phyloP scores from a whole-genome alignment of 2,888 invertebrate genomes.

The Gerris lacustris region DNA sequence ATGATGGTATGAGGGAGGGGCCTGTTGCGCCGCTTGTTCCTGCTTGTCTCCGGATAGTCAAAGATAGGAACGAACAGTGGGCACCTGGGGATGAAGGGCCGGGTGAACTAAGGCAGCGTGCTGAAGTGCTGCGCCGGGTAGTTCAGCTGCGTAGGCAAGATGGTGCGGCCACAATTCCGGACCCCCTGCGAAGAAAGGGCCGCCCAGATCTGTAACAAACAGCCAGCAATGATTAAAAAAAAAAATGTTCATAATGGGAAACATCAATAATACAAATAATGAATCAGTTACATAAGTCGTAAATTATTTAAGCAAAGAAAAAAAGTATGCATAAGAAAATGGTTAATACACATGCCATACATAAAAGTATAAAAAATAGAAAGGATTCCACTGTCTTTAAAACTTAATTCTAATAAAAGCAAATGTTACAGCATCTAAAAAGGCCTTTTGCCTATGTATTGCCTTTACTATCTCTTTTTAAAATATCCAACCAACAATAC shows the following conservation, averaged over 20 bases:
- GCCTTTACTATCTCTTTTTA: too few species aligned
- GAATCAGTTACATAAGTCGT: not conserved
- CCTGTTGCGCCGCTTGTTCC: slow-evolving; percentile 42
- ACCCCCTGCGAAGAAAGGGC: slow-evolving; percentile 89
- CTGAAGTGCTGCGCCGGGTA: slow-evolving; percentile 68
- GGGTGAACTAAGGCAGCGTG: slow-evolving; percentile 88
- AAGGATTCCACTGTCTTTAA: too few species aligned
- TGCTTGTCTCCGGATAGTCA: slow-evolving; percentile 64
- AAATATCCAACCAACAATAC: too few species aligned
- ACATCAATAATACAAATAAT: not conserved
- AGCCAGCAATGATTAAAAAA: not conserved
- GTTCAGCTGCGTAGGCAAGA: slow-evolving; percentile 69
- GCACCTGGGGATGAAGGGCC: slow-evolving; percentile 94
- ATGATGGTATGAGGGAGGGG: slow-evolving; percentile 32
- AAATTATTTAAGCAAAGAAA: too few species aligned
- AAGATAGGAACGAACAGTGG: slow-evolving; percentile 83
- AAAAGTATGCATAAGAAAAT: too few species aligned
- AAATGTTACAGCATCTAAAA: too few species aligned
- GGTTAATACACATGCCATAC: too few species aligned
- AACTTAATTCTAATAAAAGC: too few species aligned
- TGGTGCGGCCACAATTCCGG: slow-evolving; percentile 92
- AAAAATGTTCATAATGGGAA: not conserved
- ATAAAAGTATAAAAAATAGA: too few species aligned
- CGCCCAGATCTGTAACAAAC: slow-evolving; percentile 69
- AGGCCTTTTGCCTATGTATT: too few species aligned